A percentile compares a stretch with the other conserved stretches of the same genome.
phyloP scores from a whole-genome alignment of 2,797 vertebrate species.

The Darevskia mixta region DNA sequence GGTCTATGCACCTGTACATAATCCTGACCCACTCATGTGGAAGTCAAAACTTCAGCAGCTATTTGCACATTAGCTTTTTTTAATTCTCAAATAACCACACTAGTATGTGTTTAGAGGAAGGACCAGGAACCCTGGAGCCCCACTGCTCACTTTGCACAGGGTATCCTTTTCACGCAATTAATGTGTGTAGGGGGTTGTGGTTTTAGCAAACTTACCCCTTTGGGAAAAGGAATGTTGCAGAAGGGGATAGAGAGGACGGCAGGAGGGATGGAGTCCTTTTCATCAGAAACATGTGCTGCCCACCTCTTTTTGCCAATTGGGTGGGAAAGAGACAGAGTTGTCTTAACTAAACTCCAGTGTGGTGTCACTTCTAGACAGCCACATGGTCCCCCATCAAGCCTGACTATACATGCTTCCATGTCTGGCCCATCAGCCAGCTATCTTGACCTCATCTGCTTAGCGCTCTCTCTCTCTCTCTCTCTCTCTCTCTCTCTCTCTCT shows the following conservation, averaged over 20 bases:
- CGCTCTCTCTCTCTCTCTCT: rapidly evolving
- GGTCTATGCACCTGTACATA: no score
- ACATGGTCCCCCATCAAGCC: not conserved
- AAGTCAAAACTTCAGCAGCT: no score
- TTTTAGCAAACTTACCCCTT: not conserved
- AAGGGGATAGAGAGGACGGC: not conserved
- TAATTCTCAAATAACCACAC: no score
- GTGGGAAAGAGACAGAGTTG: not conserved
- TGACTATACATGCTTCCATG: not conserved
- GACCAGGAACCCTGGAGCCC: no score
- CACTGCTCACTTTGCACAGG: no score
- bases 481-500: not conserved
- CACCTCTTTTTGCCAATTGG: not conserved
- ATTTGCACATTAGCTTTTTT: no score
- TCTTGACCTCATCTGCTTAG: not conserved
- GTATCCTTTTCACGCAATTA: no score
- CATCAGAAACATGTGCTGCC: no score
- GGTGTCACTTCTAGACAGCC: not conserved
- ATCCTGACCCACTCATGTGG: no score
- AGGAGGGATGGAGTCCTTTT: not conserved
- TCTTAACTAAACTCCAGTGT: not conserved
- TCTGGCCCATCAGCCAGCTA: not conserved
- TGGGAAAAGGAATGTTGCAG: not conserved
- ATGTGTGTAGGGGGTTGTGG: not conserved
- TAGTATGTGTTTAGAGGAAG: no score